Conservation (phyloP, 2,888 invertebrate species). For the Altica lythri region DNA sequence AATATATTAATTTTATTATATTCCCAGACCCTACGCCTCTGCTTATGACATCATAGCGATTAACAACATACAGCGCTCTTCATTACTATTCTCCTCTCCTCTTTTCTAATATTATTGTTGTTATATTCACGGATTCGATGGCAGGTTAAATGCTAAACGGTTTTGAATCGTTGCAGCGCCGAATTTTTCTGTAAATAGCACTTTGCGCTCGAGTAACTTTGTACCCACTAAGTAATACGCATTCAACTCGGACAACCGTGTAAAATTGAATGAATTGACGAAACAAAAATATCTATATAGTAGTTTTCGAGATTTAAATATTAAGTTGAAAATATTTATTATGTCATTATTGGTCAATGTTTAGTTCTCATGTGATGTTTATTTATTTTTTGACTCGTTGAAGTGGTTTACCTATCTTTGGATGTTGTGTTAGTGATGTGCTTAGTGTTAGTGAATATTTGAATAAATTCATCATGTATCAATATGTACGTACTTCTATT, state of each 20-base stretch:
- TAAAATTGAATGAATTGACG: not conserved
- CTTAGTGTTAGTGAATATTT: conserved; percentile 25
- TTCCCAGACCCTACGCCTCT: no score
- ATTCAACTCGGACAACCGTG: not conserved
- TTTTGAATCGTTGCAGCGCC: not conserved
- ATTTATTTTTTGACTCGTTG: no score
- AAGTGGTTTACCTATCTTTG: no score
- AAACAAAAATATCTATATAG: no score
- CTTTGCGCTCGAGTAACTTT: conserved; percentile 4
- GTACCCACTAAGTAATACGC: not conserved
- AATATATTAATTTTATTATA: no score
- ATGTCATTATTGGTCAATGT: no score
- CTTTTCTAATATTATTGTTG: conserved; percentile 15
- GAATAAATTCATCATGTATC: conserved; percentile 37
- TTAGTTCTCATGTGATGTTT: not conserved
- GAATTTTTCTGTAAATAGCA: conserved; percentile 5
- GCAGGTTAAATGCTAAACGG: conserved; percentile 7
- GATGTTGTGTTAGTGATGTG: not conserved
- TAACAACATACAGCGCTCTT: conserved; percentile 31
- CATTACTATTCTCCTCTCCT: conserved; percentile 31
- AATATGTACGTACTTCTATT: conserved; percentile 42
- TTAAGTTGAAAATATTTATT: not conserved
- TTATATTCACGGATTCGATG: conserved; percentile 1
- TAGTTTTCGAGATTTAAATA: no score
- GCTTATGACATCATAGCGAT: conserved; percentile 32